Base-by-base conservation (phyloP, 1,140 invertebrate species). In the Teleogryllus occipitalis region DNA sequence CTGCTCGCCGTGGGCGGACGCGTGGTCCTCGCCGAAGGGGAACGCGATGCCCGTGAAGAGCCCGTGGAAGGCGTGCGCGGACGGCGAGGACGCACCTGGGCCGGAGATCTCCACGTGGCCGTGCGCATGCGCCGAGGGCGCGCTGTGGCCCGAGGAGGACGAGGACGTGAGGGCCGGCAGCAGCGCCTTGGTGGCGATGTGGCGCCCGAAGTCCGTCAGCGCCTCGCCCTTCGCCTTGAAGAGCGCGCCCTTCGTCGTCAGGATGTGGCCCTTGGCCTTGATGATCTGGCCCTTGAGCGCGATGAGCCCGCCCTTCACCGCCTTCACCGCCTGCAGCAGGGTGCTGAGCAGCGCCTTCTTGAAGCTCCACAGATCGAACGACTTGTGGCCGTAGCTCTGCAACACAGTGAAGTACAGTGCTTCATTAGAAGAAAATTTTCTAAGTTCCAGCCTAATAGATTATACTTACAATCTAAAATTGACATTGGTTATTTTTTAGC, bases 211-310 rank as follows among this genome's bases (percentile, higher is more conserved):
- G 78, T 92, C 90, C 49, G 91, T 90, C 78, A 95, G 91, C 22
- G 90, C 91, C 77, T 95, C 93, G 14, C 94, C 94, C 81, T 92
- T 91, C 7, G 88, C 88, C 6, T 88, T 89, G 80, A 95, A 89
- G 39, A 93, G 86, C 84, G 91, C 92, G 21, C 94, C 94, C 81
- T 93, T 90, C 0, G 92, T 91, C 2, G 91, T 88, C 8, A 94
- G 88, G 8, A 94, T 84, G 74, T 93, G 92, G 22, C 94, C 94
- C 78, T 94, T 91, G 22, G 93, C 94, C 86, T 95, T 96, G 81
- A 95, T 92, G 7, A 96, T 85, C 84, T 95, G 93, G 7, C 94
- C 94, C 83, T 94, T 95, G 22, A 95, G 87, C 8, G 94, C 94
- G 7, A 95, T 90, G 5, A 95, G 92, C 47, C 94, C 93, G 21